A percentile compares a stretch with the other conserved stretches of the same genome.
phyloP scores from a whole-genome alignment of 2,113 vertebrate species.

The Dolichallabes microphthalmus region DNA sequence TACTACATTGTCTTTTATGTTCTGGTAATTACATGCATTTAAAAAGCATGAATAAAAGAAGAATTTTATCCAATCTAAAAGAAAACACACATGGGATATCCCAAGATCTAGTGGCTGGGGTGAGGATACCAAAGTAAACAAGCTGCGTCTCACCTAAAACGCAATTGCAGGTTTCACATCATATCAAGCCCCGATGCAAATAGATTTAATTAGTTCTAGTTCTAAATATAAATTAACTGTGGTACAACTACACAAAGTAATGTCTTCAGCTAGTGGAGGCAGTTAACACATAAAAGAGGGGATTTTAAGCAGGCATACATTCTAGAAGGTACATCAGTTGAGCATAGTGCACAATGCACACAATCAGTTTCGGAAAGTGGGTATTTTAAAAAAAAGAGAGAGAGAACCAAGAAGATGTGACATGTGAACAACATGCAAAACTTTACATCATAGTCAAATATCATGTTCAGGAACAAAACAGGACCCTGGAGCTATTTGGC shows the following conservation, averaged over 20 bases:
- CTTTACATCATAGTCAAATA: conserved; percentile 5
- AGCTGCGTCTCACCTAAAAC: conserved; percentile 9
- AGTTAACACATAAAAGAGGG: background rate
- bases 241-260: background rate
- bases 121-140: background rate
- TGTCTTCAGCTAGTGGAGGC: background rate
- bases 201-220: background rate
- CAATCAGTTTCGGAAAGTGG: background rate
- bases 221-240: background rate
- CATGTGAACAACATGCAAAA: background rate
- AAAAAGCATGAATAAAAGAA: background rate
- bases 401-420: background rate
- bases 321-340: background rate
- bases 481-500: background rate
- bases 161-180: background rate
- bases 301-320: background rate
- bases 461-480: background rate
- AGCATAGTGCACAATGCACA: background rate
- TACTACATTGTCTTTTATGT: background rate
- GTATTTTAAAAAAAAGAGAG: no score
- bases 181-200: background rate
- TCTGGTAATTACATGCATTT: background rate
- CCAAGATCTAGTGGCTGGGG: background rate
- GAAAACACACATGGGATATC: background rate
- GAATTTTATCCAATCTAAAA: background rate